These are phyloP conservation scores for Paramormyrops hopkinsi DNA, from an alignment of 2,797 vertebrate species.

Conservation along the genomic window DNA sequence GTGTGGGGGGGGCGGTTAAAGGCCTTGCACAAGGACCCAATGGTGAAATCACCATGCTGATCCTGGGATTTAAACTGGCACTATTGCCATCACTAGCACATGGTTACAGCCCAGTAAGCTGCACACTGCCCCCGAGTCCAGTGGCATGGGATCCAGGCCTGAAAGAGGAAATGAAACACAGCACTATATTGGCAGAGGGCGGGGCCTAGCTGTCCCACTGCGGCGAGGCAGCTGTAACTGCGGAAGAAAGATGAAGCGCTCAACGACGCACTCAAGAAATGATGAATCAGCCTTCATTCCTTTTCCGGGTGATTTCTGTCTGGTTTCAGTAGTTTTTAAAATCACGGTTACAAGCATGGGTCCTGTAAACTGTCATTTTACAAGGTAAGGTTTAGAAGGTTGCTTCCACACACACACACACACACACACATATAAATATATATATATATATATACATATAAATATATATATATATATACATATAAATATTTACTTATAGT, in stretches of 20 bases:
- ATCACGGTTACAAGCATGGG: not conserved
- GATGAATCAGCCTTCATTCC: not conserved
- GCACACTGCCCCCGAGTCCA: not conserved
- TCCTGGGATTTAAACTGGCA: not conserved
- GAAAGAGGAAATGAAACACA: not conserved
- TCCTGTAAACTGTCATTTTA: not conserved
- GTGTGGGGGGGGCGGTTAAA: not conserved
- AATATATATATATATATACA: constrained; percentile 59
- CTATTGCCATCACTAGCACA: not conserved
- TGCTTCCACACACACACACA: no score
- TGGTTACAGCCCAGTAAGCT: not conserved
- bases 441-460: constrained; percentile 66
- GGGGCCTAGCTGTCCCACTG: not conserved
- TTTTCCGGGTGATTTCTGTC: not conserved
- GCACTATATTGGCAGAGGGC: not conserved
- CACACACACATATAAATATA: no score
- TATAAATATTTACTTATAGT: constrained; percentile 64
- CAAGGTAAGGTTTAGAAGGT: no score
- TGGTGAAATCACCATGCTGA: not conserved
- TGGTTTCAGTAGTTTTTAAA: not conserved
- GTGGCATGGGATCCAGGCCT: not conserved
- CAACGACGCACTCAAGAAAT: not conserved
- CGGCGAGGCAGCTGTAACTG: not conserved
- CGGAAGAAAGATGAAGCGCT: not conserved
- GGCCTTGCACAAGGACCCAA: not conserved